These are phyloP conservation scores for Eucriotettix oculatus DNA, from an alignment of 2,888 invertebrate genomes.

Conservation along the genomic window DNA sequence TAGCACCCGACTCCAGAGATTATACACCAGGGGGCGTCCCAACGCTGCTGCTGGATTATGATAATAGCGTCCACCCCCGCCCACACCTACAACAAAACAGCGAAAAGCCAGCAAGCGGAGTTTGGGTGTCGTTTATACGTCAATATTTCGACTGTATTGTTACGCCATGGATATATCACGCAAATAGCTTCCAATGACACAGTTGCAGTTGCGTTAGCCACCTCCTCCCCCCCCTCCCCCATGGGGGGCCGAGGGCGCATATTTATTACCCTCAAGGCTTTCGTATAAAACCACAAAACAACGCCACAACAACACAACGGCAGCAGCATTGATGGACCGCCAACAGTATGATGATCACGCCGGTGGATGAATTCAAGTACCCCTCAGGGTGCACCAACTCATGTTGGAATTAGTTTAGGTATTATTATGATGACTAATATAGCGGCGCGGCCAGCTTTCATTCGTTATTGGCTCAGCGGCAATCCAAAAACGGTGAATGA, in stretches of 20 bases:
- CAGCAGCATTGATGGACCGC: constrained; percentile 9
- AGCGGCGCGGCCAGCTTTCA: constrained; percentile 3
- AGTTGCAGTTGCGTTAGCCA: constrained; percentile 9
- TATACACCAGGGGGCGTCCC: constrained; percentile 2
- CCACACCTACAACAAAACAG: constrained; percentile 8
- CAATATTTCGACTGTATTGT: constrained; percentile 13
- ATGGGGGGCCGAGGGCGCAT: constrained; percentile 11
- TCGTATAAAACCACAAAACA: constrained; percentile 14
- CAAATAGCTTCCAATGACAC: constrained; percentile 12
- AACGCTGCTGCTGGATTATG: constrained; percentile 6
- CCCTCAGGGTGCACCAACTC: constrained; percentile 12
- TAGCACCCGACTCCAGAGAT: constrained; percentile 4
- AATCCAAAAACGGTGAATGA: constrained; percentile 10
- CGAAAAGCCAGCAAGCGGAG: constrained; percentile 1
- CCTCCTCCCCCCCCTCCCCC: constrained; percentile 1
- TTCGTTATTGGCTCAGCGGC: constrained; percentile 10
- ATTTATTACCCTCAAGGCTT: constrained; percentile 15
- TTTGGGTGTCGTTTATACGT: constrained; percentile 13
- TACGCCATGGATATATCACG: constrained; percentile 9
- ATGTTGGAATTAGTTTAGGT: constrained; percentile 12
- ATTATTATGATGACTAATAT: constrained; percentile 12
- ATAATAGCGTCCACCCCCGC: constrained; percentile 7
- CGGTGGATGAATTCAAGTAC: constrained; percentile 12
- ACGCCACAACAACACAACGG: constrained; percentile 5
- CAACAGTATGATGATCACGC: constrained; percentile 10